Conservation (phyloP, 2,113 vertebrate species). For the Tor tambroides region DNA sequence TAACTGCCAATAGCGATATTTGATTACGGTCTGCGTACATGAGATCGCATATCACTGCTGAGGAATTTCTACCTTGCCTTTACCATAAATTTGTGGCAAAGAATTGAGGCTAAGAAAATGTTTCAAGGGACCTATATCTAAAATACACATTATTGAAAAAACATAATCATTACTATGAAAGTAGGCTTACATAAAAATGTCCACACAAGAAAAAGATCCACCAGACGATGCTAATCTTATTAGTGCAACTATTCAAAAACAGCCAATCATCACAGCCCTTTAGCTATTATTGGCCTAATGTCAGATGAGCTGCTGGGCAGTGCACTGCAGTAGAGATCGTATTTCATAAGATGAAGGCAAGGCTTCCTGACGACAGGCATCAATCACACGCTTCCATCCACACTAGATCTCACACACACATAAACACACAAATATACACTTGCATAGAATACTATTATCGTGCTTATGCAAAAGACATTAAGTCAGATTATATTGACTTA, state of each 20-base stretch:
- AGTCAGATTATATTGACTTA: neutral
- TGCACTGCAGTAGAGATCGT: constrained; percentile 4
- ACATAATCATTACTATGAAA: neutral
- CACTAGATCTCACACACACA: constrained; percentile 19
- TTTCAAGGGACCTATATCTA: neutral
- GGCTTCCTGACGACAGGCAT: constrained; percentile 11
- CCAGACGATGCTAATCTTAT: neutral
- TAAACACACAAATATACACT: constrained; percentile 18
- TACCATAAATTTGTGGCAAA: neutral
- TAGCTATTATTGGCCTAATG: constrained; percentile 5
- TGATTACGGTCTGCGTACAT: neutral
- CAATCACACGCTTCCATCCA: neutral
- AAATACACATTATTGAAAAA: neutral
- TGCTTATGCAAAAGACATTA: neutral
- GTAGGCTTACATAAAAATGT: neutral
- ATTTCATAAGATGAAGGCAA: constrained; percentile 20
- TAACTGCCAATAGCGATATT: neutral
- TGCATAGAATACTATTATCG: constrained; percentile 18
- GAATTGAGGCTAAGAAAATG: neutral
- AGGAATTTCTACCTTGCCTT: neutral
- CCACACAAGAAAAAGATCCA: neutral
- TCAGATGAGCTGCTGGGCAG: neutral
- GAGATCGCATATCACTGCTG: neutral
- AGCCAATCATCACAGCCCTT: neutral
- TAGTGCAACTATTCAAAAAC: neutral